These are phyloP conservation scores for Sitta europaea DNA, from an alignment of 2,113 vertebrate genomes.

Conservation along the genomic window DNA sequence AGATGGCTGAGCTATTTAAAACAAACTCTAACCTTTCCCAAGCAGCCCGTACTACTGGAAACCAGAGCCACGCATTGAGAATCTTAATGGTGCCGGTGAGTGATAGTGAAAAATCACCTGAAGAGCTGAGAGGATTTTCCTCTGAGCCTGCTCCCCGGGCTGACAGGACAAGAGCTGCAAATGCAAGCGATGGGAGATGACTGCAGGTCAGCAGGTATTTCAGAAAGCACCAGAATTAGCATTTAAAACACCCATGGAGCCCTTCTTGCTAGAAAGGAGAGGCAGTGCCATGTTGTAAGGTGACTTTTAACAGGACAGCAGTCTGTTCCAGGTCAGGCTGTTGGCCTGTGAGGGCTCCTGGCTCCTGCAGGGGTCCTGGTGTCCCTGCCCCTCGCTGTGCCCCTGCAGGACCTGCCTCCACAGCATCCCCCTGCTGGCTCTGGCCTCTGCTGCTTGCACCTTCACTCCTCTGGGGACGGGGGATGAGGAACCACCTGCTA, in stretches of 20 bases:
- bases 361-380: rapidly evolving
- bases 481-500: no score
- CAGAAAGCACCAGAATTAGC: neutral
- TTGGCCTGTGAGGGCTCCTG: neutral
- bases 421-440: rapidly evolving
- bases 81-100: neutral
- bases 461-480: neutral
- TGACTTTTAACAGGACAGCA: neutral
- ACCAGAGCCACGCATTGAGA: conserved; percentile 22
- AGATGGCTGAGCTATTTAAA: conserved; percentile 73
- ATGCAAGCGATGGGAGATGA: neutral
- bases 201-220: neutral
- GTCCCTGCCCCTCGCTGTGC: neutral
- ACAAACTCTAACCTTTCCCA: conserved; percentile 67
- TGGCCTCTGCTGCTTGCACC: neutral
- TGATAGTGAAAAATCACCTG: neutral
- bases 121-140: neutral
- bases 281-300: neutral
- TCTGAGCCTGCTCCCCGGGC: neutral
- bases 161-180: neutral
- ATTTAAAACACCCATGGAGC: neutral
- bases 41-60: conserved; percentile 62
- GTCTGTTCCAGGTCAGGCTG: neutral
- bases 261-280: neutral
- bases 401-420: neutral